Evolutionary conservation across 1,140 invertebrate genomes (phyloP).

Genomic region (Homarus americanus): DNA sequence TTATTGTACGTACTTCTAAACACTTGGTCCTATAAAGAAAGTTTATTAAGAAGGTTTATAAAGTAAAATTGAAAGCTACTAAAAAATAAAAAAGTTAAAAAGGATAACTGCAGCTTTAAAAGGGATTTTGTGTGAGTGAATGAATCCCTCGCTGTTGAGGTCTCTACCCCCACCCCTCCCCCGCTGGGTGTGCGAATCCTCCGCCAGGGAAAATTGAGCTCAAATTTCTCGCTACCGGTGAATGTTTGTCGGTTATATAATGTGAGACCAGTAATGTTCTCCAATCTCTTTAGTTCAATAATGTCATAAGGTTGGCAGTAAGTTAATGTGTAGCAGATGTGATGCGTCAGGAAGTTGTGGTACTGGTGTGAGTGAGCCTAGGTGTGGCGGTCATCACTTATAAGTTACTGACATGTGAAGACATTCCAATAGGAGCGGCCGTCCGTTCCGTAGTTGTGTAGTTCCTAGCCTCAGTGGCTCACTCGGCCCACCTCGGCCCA

Average conservation of each 20-base stretch:
- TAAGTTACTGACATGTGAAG: neutral
- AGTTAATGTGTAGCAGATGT: neutral
- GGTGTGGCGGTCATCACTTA: neutral
- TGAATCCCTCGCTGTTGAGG: too few species aligned
- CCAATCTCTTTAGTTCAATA: too few species aligned
- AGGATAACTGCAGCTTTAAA: too few species aligned
- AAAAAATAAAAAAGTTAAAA: too few species aligned
- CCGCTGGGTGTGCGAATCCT: neutral
- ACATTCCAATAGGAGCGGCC: neutral
- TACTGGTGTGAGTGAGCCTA: neutral
- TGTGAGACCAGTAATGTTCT: too few species aligned
- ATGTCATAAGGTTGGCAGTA: too few species aligned
- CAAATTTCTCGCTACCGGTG: neutral
- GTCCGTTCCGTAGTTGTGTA: constrained; percentile 34
- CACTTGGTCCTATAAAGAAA: too few species aligned
- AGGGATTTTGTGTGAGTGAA: too few species aligned
- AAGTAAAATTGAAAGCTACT: too few species aligned
- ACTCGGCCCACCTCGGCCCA: neutral
- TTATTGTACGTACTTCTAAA: too few species aligned
- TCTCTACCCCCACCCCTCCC: too few species aligned
- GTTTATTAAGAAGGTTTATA: too few species aligned
- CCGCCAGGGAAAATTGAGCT: neutral
- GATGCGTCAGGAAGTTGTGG: neutral
- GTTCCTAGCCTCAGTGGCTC: constrained; percentile 38
- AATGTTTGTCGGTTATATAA: neutral